phyloP scores from a whole-genome alignment of 2,113 vertebrate genomes.

The Lepus americanus region DNA sequence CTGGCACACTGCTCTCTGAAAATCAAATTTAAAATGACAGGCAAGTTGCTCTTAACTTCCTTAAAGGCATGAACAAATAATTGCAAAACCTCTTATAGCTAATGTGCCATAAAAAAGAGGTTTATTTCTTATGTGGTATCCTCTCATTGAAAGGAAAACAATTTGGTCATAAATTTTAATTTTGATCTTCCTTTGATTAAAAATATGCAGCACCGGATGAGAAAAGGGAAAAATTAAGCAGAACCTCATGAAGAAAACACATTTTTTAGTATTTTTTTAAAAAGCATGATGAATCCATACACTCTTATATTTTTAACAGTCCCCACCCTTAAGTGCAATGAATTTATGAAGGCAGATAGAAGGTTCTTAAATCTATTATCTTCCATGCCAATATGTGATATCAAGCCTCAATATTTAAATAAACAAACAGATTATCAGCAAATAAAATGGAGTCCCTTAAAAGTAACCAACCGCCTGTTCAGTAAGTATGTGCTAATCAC shows the following conservation, averaged over 20 bases:
- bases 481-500: background rate
- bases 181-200: background rate
- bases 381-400: background rate
- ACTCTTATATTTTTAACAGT: background rate
- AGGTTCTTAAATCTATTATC: background rate
- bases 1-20: constrained; percentile 62
- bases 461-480: background rate
- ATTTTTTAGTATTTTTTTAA: constrained; percentile 15
- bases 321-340: background rate
- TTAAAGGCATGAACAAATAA: constrained; percentile 56
- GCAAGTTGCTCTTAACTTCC: constrained; percentile 42
- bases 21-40: constrained; percentile 76
- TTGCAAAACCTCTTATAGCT: background rate
- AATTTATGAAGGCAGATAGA: background rate
- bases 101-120: background rate
- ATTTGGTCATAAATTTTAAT: constrained; percentile 14
- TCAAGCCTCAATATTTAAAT: background rate
- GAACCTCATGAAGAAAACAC: background rate
- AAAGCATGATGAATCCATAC: background rate
- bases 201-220: background rate
- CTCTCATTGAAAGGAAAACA: background rate
- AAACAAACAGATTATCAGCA: background rate
- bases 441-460: background rate
- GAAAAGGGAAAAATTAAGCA: background rate
- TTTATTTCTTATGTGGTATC: background rate